Percentiles rank a stretch among this genome's conserved stretches.
These are phyloP conservation scores for Mixornis gularis DNA, from an alignment of 2,113 vertebrate genomes.

Conservation along the genomic window DNA sequence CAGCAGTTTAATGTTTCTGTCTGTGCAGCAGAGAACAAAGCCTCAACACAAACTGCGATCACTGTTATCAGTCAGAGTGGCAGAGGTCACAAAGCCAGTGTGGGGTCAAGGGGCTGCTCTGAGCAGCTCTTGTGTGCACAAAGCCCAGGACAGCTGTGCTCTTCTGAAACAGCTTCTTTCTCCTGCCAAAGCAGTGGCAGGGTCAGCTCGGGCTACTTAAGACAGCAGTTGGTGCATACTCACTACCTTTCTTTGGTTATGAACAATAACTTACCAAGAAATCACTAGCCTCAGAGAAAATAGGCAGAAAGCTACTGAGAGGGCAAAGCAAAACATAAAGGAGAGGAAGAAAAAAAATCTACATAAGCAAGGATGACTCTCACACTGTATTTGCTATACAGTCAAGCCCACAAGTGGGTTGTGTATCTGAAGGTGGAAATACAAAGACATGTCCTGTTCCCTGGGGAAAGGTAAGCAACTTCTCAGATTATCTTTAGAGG, in stretches of 20 bases:
- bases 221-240: background rate
- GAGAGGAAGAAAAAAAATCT: background rate
- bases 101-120: conserved; percentile 4
- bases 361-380: background rate
- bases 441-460: background rate
- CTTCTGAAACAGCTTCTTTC: background rate
- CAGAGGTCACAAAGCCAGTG: background rate
- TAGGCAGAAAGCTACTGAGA: background rate
- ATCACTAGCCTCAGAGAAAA: background rate
- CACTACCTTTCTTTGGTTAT: background rate
- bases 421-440: background rate
- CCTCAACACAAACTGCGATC: background rate
- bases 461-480: background rate
- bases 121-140: background rate
- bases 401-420: background rate
- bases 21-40: background rate
- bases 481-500: background rate
- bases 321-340: background rate
- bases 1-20: background rate
- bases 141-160: background rate
- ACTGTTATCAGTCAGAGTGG: background rate
- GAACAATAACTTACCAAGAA: background rate
- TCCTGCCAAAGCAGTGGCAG: background rate
- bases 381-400: background rate
- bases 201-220: background rate